Evolutionary conservation across 1,140 invertebrate genomes (phyloP), one percentile per base, ranked within the genome.

Genomic region (Orius insidiosus): DNA sequence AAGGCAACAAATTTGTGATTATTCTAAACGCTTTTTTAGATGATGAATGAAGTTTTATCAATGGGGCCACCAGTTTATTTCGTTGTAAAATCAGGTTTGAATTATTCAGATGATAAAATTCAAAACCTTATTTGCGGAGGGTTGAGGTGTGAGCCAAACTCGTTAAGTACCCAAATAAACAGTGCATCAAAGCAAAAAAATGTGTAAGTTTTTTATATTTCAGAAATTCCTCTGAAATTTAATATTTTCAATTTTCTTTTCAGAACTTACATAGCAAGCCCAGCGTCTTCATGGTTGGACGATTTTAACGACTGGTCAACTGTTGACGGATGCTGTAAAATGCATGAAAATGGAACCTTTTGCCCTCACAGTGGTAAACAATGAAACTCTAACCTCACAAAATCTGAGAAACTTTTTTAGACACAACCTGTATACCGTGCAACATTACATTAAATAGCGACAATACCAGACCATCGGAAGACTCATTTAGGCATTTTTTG

Each of bases 61-160:
- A 92, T 98, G 51, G 95, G 95, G 0, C 86, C 94, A 0, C 93
- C 93, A 0, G 79, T 97, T 19, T 98, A 96, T 64, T 98, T 98
- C 63, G 92, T 98, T 0, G 69, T 98, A 0, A 89, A 85, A 49
- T 72, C 76, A 16, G 80, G 77, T 1, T 63, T 90, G 18, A 74
- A 94, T 63, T 95, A 85, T 61, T 76, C 78, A 0, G 63, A 78
- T 11, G 60, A 60, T 4, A 58, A 66, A 0, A 63, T 72, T 13
- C 90, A 96, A 63, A 93, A 96, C 63, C 62, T 80, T 52, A 69
- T 98, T 0, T 97, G 93, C 57, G 79, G 83, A 2, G 78, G 80
- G 0, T 67, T 72, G 46, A 75, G 71, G 58, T 94, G 89, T 61
- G 74, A 82, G 50, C 54, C 65, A 1, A 76, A 90, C 61, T 96